Conservation (phyloP, 2,888 invertebrate species). For the Alloscopus bannaensis region DNA sequence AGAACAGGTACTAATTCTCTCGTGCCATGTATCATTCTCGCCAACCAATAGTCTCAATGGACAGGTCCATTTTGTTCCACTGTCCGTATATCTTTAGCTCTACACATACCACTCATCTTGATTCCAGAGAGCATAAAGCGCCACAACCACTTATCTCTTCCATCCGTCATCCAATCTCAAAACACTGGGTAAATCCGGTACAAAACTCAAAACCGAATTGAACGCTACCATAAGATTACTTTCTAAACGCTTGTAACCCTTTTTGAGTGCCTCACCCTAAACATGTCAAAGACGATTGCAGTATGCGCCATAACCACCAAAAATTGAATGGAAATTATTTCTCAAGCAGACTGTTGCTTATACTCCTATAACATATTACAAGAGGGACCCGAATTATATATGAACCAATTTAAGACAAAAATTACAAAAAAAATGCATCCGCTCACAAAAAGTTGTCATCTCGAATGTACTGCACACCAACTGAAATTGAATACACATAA, state of each 20-base stretch:
- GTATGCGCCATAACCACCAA: too few relatives aligned
- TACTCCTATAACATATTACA: slow-evolving; percentile 40
- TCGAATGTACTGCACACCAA: not conserved
- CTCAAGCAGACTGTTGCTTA: slow-evolving; percentile 56
- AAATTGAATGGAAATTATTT: slow-evolving; percentile 27
- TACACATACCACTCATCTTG: too few relatives aligned
- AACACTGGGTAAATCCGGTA: slow-evolving; percentile 41
- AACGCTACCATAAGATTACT: too few relatives aligned
- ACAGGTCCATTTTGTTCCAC: too few relatives aligned
- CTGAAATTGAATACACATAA: not conserved
- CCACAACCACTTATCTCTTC: slow-evolving; percentile 57
- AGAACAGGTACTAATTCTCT: too few relatives aligned
- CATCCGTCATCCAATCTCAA: slow-evolving; percentile 52
- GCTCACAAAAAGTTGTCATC: not conserved
- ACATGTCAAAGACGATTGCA: too few relatives aligned
- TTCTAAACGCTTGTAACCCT: too few relatives aligned
- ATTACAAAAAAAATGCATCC: slow-evolving; percentile 33
- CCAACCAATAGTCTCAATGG: too few relatives aligned
- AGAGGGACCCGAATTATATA: slow-evolving; percentile 34
- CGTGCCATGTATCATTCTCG: too few relatives aligned
- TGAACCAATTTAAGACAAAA: slow-evolving; percentile 32
- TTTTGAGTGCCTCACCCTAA: too few relatives aligned
- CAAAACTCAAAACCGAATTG: too few relatives aligned
- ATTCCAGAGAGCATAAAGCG: slow-evolving; percentile 3
- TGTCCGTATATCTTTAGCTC: too few relatives aligned